Percentiles rank a stretch among this genome's conserved stretches.
Conservation (phyloP, 1,140 invertebrate genomes). For the Caenorhabditis latens region DNA sequence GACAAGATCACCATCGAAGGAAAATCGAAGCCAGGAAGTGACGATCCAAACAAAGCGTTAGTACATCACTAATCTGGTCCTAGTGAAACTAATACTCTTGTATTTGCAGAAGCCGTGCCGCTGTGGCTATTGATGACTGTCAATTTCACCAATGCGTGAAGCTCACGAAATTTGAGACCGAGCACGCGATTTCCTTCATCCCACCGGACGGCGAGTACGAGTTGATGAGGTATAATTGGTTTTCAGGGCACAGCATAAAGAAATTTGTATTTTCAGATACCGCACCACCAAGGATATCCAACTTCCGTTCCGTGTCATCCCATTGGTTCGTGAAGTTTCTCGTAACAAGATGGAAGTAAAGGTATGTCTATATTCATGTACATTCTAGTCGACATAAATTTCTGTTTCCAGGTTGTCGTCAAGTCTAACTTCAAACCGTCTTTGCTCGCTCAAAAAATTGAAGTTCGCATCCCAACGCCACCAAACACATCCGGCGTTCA, state of each 20-base stretch:
- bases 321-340: slow-evolving; percentile 95
- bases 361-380: slow-evolving; percentile 59
- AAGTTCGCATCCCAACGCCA: slow-evolving; percentile 95
- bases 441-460: slow-evolving; percentile 97
- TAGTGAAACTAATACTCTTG: slow-evolving; percentile 16
- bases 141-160: slow-evolving; percentile 99
- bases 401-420: slow-evolving; percentile 84
- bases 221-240: slow-evolving; percentile 89
- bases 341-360: slow-evolving; percentile 99
- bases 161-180: slow-evolving; percentile 98
- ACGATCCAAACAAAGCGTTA: slow-evolving; percentile 85
- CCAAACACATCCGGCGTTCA: slow-evolving; percentile 98
- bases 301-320: slow-evolving; percentile 98
- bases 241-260: neutral
- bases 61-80: slow-evolving; percentile 42
- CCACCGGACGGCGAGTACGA: slow-evolving; percentile 99
- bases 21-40: slow-evolving; percentile 86
- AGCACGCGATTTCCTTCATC: slow-evolving; percentile 99
- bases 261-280: slow-evolving; percentile 83
- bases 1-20: slow-evolving; percentile 99
- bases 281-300: slow-evolving; percentile 99
- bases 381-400: neutral
- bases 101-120: slow-evolving; percentile 80
- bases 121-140: slow-evolving; percentile 99
- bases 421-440: slow-evolving; percentile 99